Base-by-base conservation (phyloP, 2,888 invertebrate genomes). In the Notodromas monacha region DNA sequence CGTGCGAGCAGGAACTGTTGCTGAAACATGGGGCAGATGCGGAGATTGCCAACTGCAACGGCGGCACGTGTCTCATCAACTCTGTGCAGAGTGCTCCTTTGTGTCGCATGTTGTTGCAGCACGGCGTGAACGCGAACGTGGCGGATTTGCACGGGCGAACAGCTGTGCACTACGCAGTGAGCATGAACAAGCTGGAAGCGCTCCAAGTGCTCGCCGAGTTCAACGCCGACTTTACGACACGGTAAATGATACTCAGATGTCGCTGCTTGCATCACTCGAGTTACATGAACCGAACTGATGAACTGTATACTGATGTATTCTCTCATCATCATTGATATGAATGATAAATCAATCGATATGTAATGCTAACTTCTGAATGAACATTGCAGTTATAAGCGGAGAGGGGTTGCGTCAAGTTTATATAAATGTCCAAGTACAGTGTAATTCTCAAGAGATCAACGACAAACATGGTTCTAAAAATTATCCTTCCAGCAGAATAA, bases 21-120 rank as follows among this genome's bases (percentile, higher is more conserved):
- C 65, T 68, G 30, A 58, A 61, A 44, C 61, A 66, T 45, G 72
- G 72, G 35, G 74, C 74, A n/a, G 68, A 74, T 49, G 65, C 76
- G 38, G 61, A 65, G 40, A 62, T 62, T 39, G 63, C 79, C 4
- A 81, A 81, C 52, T 68, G 70, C 47, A 74, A 73, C 51, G 81
- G 81, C 34, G 81, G 81, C 34, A 79, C 81, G 2, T 81, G 81
- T 49, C 58, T 84, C 36, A 81, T 84, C 41, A 84, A 84, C 52
- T 68, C 76, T 2, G 77, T 81, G 37, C 81, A 81, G 54, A 72
- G 70, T 40, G 64, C 63, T 34, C 60, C 63, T 34, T 56, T 84
- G 30, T 79, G 77, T 48, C 58, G 63, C 34, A 56, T 81, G 37
- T 59, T 84, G 34, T 28, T 38, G 51, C 39, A 60, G 40, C 63